Conservation (phyloP, 2,113 vertebrate genomes). For the Ovis canadensis region DNA sequence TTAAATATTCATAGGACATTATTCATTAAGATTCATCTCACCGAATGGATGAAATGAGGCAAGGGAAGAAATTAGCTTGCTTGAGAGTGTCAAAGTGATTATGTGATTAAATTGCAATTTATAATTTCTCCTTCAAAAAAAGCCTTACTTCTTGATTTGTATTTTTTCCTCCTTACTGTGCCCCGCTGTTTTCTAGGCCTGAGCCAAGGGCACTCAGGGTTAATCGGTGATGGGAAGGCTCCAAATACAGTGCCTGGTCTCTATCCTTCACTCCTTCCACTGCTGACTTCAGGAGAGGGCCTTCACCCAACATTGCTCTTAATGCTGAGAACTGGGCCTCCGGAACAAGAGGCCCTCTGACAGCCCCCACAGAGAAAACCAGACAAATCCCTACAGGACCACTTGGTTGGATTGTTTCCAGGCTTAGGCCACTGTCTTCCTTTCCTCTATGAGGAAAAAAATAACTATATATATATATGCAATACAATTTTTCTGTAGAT, state of each 20-base stretch:
- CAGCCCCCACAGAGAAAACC: neutral
- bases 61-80: constrained; percentile 88
- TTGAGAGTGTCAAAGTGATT: constrained; percentile 90
- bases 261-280: neutral
- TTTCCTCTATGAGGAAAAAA: neutral
- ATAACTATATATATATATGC: neutral
- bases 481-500: neutral
- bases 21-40: constrained; percentile 89
- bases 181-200: constrained; percentile 2
- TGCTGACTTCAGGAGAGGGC: neutral
- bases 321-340: neutral
- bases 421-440: neutral
- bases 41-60: constrained; percentile 86
- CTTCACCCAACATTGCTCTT: neutral
- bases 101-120: constrained; percentile 89
- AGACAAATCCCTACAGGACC: neutral
- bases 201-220: constrained; percentile 57
- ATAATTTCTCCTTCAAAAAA: constrained; percentile 85
- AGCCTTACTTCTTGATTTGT: constrained; percentile 83
- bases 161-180: constrained; percentile 67
- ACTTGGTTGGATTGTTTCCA: neutral
- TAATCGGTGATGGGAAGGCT: neutral
- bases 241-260: neutral
- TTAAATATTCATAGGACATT: constrained; percentile 88
- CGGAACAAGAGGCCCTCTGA: neutral